Percentiles rank a stretch among this genome's conserved stretches.
These are phyloP conservation scores for Eristalinus sepulchralis DNA, from an alignment of 2,888 invertebrate species.

Conservation along the genomic window DNA sequence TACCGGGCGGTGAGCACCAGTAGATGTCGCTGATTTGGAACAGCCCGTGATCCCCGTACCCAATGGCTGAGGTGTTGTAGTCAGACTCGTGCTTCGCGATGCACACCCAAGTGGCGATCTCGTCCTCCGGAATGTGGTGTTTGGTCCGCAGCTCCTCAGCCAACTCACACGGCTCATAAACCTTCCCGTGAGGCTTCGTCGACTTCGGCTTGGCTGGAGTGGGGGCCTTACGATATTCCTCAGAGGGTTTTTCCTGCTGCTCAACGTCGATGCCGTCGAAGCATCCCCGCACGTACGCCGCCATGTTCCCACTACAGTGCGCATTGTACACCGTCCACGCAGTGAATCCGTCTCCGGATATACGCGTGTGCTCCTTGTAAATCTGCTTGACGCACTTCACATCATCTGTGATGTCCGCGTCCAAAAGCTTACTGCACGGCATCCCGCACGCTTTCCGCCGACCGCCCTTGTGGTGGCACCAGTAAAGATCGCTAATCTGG, in stretches of 20 bases:
- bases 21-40: constrained; percentile 88
- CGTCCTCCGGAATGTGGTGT: constrained; percentile 82
- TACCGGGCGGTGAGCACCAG: constrained; percentile 84
- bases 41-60: constrained; percentile 87
- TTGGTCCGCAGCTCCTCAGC: constrained; percentile 83
- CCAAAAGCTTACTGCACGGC: constrained; percentile 84
- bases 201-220: not conserved
- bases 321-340: constrained; percentile 78
- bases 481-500: constrained; percentile 87
- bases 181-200: constrained; percentile 77
- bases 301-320: constrained; percentile 74
- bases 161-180: constrained; percentile 87
- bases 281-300: constrained; percentile 75
- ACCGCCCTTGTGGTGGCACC: constrained; percentile 83
- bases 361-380: constrained; percentile 84
- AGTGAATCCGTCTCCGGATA: constrained; percentile 87
- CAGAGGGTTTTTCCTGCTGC: not conserved
- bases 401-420: constrained; percentile 87
- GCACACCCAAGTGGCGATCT: constrained; percentile 86
- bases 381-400: constrained; percentile 85
- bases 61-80: constrained; percentile 85
- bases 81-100: constrained; percentile 86
- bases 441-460: constrained; percentile 84
- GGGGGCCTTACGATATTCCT: not conserved
- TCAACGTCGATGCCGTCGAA: constrained; percentile 69